Evolutionary conservation across 2,113 vertebrate genomes (phyloP), one percentile per base, ranked within the genome.

Genomic region (Lepus europaeus): DNA sequence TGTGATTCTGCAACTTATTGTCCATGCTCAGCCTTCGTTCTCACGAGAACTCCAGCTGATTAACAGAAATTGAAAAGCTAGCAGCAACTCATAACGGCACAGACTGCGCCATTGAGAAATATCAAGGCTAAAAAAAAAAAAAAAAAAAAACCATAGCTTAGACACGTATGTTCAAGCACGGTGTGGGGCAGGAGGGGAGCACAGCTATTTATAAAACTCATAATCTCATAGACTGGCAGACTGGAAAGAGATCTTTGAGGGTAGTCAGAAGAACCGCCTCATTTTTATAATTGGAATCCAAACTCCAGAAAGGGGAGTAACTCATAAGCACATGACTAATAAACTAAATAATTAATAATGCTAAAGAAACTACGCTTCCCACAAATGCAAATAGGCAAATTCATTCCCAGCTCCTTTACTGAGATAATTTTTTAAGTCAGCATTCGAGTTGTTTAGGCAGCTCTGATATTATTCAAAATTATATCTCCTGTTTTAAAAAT

Each of bases 261-360:
- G 23, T 49, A 45, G 61, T 64, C 45, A 39, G 16, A 81, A 29
- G 31, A 73, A 81, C 9, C 13, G 59, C 6, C 36, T 95, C 53
- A 66, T 92, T 94, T 90, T 95, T 83, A 70, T 85, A 85, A 70
- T 80, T 87, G 29, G 56, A 39, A 73, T 68, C 17, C 27, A 4
- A 83, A 88, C 11, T 63, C 72, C 22, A 87, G 49, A 89, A 63
- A 95, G 31, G 4, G 31, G 6, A 45, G 31, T 81, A 84, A 82
- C 56, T 87, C 83, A 76, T 11, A 90, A 51, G 76, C 19, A 56
- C 56, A 73, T 36, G 90, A 33, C 70, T 63, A 83, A 70, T 64
- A 63, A 87, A 45, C 17, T 78, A 68, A 69, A 69, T 94, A 64
- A 83, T 72, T 69, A 53, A 64, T 89, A 59, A 70, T 22, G 3